phyloP scores from a whole-genome alignment of 2,113 vertebrate genomes.

The Chrysemys picta region DNA sequence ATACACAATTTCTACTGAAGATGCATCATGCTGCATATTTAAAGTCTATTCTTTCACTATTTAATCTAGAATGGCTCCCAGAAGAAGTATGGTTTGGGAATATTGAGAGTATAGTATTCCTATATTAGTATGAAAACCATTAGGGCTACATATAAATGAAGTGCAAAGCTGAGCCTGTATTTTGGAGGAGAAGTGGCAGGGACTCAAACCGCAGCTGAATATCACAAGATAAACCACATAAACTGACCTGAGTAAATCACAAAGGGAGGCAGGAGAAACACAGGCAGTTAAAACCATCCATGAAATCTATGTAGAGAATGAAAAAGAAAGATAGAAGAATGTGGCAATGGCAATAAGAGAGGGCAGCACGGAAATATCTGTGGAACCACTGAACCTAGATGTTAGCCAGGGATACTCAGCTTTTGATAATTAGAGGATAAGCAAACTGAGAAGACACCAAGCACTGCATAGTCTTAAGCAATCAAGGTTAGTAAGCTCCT shows the following conservation, averaged over 20 bases:
- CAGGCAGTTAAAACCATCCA: not conserved
- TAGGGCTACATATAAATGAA: not conserved
- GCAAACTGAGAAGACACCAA: not conserved
- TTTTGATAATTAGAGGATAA: not conserved
- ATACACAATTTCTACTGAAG: not conserved
- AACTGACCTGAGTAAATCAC: not conserved
- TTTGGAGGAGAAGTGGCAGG: not conserved
- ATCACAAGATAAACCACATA: not conserved
- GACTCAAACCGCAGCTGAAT: not conserved
- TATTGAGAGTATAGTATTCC: not conserved
- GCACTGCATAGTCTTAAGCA: not conserved
- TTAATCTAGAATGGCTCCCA: not conserved
- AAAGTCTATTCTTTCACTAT: not conserved
- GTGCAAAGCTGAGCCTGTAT: not conserved
- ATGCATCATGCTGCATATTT: not conserved
- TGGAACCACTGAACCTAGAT: not conserved
- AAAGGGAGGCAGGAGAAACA: not conserved
- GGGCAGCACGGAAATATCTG: not conserved
- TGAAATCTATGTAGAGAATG: not conserved
- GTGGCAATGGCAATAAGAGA: not conserved
- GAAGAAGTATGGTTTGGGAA: rapidly evolving
- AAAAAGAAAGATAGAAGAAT: not conserved
- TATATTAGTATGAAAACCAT: not conserved
- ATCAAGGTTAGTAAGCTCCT: not conserved
- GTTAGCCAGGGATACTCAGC: not conserved